phyloP scores from a whole-genome alignment of 2,888 invertebrate genomes.

The Flexamia atlantica region DNA sequence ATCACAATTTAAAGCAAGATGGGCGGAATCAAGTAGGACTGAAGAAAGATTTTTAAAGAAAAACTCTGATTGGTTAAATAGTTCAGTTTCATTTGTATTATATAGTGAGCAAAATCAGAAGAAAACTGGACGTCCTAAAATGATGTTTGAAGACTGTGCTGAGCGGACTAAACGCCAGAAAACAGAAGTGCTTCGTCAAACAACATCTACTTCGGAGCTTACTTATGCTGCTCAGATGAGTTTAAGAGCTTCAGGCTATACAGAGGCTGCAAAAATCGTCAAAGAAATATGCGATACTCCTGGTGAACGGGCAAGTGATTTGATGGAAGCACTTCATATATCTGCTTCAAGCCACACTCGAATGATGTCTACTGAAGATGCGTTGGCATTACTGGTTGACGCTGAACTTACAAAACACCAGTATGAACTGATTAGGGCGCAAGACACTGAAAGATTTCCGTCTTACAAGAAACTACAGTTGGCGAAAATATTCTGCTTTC shows the following conservation, averaged over 20 bases:
- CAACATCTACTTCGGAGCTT: no score
- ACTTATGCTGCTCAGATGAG: not conserved
- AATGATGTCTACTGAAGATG: not conserved
- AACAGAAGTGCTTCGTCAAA: not conserved
- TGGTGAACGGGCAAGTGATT: slow-evolving; percentile 1
- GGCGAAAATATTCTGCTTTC: not conserved
- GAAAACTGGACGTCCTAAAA: not conserved
- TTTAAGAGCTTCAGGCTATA: not conserved
- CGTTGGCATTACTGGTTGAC: not conserved
- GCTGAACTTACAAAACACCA: not conserved
- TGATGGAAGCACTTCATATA: not conserved
- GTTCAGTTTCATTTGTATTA: not conserved
- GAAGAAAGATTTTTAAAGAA: not conserved
- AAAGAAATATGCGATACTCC: not conserved
- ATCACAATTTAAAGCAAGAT: slow-evolving; percentile 9
- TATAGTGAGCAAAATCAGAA: not conserved
- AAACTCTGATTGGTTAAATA: no score
- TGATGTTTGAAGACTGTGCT: not conserved
- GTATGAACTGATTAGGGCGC: not conserved
- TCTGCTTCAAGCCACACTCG: not conserved
- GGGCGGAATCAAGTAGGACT: not conserved
- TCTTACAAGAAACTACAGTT: not conserved
- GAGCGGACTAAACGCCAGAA: not conserved
- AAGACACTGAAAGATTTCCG: not conserved
- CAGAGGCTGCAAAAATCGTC: not conserved